A percentile compares a stretch with the other conserved stretches of the same genome.
Evolutionary conservation across 1,140 invertebrate genomes (phyloP).

Genomic region (Scaptomyza montana): DNA sequence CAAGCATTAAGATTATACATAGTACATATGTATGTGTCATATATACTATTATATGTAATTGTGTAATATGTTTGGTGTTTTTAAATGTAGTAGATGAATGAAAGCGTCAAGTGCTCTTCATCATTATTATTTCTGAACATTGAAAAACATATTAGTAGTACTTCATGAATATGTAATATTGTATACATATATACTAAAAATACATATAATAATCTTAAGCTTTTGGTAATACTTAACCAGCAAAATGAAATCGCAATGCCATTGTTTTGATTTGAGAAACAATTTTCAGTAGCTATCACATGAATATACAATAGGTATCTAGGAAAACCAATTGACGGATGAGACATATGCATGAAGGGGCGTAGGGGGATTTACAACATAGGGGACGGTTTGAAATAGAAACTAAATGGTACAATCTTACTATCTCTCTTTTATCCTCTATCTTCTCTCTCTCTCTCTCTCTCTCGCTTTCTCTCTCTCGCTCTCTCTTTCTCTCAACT

Average conservation of each 20-base stretch:
- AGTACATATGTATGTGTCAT: constrained; percentile 14
- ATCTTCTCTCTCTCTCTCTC: neutral
- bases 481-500: neutral
- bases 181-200: neutral
- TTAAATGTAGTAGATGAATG: neutral
- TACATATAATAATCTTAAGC: constrained; percentile 7
- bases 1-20: constrained; percentile 17
- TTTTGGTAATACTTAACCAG: constrained; percentile 24
- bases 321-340: constrained; percentile 29
- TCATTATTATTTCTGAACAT: too few species aligned
- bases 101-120: too few species aligned
- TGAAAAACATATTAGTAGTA: neutral
- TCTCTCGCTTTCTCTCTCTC: neutral
- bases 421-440: neutral
- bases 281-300: constrained; percentile 31
- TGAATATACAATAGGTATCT: constrained; percentile 33
- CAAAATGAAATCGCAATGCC: constrained; percentile 12
- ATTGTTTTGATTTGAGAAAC: neutral
- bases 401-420: constrained; percentile 2
- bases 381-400: constrained; percentile 27
- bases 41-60: neutral
- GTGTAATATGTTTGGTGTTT: constrained; percentile 4
- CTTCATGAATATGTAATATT: neutral
- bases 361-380: constrained; percentile 5
- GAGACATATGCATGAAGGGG: neutral